Evolutionary conservation across 2,888 invertebrate genomes (phyloP).

Genomic region (Rhingia rostrata): DNA sequence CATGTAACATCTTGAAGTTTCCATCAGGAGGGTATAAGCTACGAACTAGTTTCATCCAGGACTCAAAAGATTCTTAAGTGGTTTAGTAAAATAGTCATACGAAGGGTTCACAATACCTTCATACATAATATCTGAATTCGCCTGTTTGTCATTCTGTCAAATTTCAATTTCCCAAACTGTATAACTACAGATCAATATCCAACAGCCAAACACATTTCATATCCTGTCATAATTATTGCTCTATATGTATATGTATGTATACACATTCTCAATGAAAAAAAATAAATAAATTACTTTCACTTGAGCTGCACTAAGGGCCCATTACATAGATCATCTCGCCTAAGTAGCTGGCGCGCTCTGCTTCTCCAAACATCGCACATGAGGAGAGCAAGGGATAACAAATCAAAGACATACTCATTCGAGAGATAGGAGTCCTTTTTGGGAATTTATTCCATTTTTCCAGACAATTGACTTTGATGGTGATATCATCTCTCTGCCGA

Average conservation of each 20-base stretch:
- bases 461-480: conserved; percentile 77
- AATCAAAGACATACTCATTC: neutral
- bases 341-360: conserved; percentile 48
- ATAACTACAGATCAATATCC: conserved; percentile 26
- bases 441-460: conserved; percentile 77
- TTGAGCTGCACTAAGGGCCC: conserved; percentile 55
- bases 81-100: too few relatives aligned
- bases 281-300: conserved; percentile 58
- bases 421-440: conserved; percentile 33
- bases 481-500: conserved; percentile 76
- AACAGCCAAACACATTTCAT: conserved; percentile 40
- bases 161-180: too few relatives aligned
- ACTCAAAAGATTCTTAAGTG: too few relatives aligned
- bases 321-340: conserved; percentile 67
- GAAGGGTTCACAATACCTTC: too few relatives aligned
- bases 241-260: neutral
- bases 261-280: neutral
- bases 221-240: conserved; percentile 40
- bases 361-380: conserved; percentile 41
- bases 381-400: neutral
- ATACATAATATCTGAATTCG: too few relatives aligned
- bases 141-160: too few relatives aligned
- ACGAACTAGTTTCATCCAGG: too few relatives aligned
- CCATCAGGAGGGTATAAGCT: too few relatives aligned
- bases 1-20: too few relatives aligned